Percentiles rank a stretch among this genome's conserved stretches.
These are phyloP conservation scores for Dolichallabes microphthalmus DNA, from an alignment of 2,113 vertebrate species.

Conservation along the genomic window DNA sequence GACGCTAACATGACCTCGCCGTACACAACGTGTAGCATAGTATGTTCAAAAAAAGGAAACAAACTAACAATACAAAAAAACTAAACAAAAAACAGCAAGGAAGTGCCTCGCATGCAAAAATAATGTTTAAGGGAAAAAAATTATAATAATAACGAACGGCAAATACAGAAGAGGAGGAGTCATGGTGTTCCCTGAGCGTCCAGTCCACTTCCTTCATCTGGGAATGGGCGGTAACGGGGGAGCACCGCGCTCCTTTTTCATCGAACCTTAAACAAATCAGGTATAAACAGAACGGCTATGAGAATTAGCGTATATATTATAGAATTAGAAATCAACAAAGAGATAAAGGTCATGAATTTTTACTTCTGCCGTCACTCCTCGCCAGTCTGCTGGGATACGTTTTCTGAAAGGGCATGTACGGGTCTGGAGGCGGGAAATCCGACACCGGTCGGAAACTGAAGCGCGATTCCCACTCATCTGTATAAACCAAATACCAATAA, in stretches of 20 bases:
- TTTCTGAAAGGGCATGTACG: constrained; percentile 82
- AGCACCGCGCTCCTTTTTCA: constrained; percentile 88
- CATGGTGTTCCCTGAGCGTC: constrained; percentile 26
- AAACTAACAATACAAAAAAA: not conserved
- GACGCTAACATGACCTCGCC: not conserved
- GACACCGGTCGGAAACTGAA: constrained; percentile 92
- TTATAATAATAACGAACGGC: not conserved
- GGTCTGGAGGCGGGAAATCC: constrained; percentile 92
- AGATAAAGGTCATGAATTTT: not conserved
- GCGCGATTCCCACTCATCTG: constrained; percentile 94
- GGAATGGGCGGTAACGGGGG: constrained; percentile 89
- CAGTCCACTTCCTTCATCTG: constrained; percentile 79
- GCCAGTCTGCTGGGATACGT: constrained; percentile 90
- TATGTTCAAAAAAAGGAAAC: not conserved
- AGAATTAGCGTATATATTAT: too few relatives aligned
- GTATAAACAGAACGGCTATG: not conserved
- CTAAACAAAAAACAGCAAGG: not conserved
- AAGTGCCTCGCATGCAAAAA: not conserved
- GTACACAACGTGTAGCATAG: not conserved
- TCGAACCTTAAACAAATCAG: constrained; percentile 75
- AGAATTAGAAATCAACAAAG: not conserved
- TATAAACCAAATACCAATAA: constrained; percentile 15
- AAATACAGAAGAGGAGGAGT: not conserved
- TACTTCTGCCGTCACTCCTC: constrained; percentile 85
- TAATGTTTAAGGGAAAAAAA: not conserved